Evolutionary conservation across 37 sponge, comb jelly and placozoan genomes (phyloP).

Genomic region (Crambe crambe): DNA sequence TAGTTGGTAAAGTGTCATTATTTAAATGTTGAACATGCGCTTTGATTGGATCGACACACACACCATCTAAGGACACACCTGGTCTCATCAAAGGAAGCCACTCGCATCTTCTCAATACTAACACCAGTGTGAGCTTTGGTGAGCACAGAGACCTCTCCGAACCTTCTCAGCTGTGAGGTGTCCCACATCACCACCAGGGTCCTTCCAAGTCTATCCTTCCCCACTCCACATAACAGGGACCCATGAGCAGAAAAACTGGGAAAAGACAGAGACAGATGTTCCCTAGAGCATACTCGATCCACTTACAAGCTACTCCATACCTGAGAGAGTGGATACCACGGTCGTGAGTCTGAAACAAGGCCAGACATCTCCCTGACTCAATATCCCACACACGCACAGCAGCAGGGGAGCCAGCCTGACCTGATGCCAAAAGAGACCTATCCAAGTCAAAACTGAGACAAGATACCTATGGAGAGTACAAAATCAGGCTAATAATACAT

Average conservation of each 20-base stretch:
- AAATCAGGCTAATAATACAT: neutral
- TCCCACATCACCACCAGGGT: conserved; percentile 67
- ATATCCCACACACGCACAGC: conserved; percentile 81
- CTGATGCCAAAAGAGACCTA: conserved; percentile 67
- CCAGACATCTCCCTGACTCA: conserved; percentile 51
- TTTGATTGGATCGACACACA: too few relatives aligned
- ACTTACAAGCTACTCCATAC: conserved; percentile 17
- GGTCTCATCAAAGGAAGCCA: conserved; percentile 76
- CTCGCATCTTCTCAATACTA: conserved; percentile 61
- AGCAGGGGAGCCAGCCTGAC: conserved; percentile 64
- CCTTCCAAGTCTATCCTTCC: conserved; percentile 72
- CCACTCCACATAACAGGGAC: conserved; percentile 71
- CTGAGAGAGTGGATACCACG: conserved; percentile 51
- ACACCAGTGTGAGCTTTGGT: conserved; percentile 78
- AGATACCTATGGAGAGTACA: conserved; percentile 49
- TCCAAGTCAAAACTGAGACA: conserved; percentile 50
- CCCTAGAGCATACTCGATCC: neutral
- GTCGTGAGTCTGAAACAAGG: conserved; percentile 74
- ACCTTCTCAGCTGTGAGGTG: conserved; percentile 1
- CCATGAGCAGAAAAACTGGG: conserved; percentile 79
- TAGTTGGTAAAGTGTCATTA: too few relatives aligned
- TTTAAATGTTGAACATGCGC: too few relatives aligned
- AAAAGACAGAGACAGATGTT: neutral
- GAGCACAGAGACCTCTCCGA: conserved; percentile 50
- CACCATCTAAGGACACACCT: too few relatives aligned